Percentiles rank a stretch among this genome's conserved stretches.
These are phyloP conservation scores for Microtus richardsoni DNA, from an alignment of 2,113 vertebrate genomes.

Conservation along the genomic window DNA sequence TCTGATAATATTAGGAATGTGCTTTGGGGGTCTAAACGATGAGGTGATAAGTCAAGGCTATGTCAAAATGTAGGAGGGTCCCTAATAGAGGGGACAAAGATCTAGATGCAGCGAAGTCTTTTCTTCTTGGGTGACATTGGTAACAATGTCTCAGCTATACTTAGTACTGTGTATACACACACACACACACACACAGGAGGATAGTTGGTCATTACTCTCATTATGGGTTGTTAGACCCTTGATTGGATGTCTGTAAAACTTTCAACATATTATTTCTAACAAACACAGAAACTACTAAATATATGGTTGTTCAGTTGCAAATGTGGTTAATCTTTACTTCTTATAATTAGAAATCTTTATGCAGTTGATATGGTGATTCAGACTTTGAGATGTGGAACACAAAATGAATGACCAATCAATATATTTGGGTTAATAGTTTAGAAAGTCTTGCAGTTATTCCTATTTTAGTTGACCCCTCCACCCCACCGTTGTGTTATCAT, in stretches of 20 bases:
- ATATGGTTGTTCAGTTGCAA: background rate
- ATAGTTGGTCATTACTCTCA: background rate
- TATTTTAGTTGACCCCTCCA: background rate
- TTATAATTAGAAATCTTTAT: background rate
- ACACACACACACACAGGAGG: background rate
- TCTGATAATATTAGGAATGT: background rate
- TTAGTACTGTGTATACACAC: background rate
- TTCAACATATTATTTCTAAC: background rate
- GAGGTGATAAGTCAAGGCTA: background rate
- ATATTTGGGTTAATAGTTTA: background rate
- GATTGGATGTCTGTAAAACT: constrained; percentile 20
- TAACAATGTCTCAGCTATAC: background rate
- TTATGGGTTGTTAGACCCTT: background rate
- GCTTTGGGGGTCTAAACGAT: background rate
- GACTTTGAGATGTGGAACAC: background rate
- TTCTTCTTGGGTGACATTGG: background rate
- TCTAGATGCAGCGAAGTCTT: background rate
- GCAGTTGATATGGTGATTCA: background rate
- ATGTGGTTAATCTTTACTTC: constrained; percentile 27
- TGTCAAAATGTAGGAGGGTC: background rate
- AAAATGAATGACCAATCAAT: background rate
- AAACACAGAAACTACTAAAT: background rate
- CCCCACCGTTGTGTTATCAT: background rate
- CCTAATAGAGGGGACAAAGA: background rate
- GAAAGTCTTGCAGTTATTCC: background rate